A percentile compares a stretch with the other conserved stretches of the same genome.
Conservation (phyloP, 2,113 vertebrate genomes). For the Mohoua ochrocephala region DNA sequence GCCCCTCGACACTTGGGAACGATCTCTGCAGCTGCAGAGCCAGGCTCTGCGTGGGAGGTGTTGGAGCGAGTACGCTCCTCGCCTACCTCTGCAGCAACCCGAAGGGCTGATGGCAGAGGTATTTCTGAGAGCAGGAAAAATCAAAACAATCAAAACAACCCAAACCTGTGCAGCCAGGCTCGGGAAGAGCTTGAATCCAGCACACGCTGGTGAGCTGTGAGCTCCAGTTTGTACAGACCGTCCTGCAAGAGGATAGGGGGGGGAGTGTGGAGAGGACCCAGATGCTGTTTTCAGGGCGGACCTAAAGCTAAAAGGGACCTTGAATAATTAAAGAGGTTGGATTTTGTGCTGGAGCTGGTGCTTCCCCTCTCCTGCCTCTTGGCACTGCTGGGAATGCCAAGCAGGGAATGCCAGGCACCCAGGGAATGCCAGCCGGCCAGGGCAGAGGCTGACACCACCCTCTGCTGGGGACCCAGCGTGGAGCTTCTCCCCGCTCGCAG, state of each 20-base stretch:
- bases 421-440: not conserved
- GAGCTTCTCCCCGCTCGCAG: not conserved
- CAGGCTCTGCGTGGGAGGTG: not conserved
- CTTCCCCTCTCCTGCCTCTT: not conserved
- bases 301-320: not conserved
- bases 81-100: not conserved
- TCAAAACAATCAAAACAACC: not conserved
- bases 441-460: constrained; percentile 28
- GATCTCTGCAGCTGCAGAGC: constrained; percentile 11
- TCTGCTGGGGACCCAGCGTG: constrained; percentile 13
- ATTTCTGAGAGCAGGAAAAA: not conserved
- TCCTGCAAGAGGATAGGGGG: not conserved
- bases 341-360: not conserved
- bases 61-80: not conserved
- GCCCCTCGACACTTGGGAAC: not conserved
- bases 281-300: not conserved
- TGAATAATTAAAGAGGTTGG: not conserved
- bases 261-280: accelerated
- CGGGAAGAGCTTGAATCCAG: accelerated
- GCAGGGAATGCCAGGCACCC: not conserved
- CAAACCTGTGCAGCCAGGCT: not conserved
- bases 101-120: not conserved
- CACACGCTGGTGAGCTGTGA: accelerated
- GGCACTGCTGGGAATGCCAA: not conserved
- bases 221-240: accelerated